A percentile compares a stretch with the other conserved stretches of the same genome.
Conservation (phyloP, 2,888 invertebrate genomes). For the Quadroppia sp. region DNA sequence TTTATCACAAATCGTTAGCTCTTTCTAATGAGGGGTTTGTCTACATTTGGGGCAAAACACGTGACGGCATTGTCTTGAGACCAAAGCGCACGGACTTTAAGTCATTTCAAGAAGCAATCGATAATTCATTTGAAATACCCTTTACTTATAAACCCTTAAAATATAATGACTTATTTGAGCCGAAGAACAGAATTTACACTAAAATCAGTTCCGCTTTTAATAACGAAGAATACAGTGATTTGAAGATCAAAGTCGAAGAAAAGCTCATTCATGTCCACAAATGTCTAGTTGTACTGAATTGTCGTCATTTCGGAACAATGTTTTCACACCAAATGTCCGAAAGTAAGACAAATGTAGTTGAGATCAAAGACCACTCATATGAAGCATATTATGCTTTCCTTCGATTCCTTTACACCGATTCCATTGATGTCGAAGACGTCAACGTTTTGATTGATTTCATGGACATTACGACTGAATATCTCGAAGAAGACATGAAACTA, state of each 20-base stretch:
- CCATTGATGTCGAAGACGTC: not conserved
- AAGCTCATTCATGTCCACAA: conserved; percentile 36
- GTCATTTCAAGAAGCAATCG: conserved; percentile 25
- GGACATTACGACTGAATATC: conserved; percentile 34
- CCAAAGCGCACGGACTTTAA: conserved; percentile 19
- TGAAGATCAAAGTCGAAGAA: conserved; percentile 16
- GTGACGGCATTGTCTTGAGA: not conserved
- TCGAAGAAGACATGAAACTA: conserved; percentile 26
- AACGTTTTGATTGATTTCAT: conserved; percentile 26
- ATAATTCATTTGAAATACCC: not conserved
- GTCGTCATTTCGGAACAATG: conserved; percentile 37
- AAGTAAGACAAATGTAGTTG: conserved; percentile 12
- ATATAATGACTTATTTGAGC: not conserved
- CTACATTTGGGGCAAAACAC: conserved; percentile 34
- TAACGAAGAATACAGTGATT: conserved; percentile 10
- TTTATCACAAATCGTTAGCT: conserved; percentile 16
- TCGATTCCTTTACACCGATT: conserved; percentile 36
- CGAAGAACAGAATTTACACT: not conserved
- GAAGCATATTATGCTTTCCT: conserved; percentile 28
- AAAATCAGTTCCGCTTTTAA: conserved; percentile 10
- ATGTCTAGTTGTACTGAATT: conserved; percentile 12
- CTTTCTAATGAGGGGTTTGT: not conserved
- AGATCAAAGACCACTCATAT: conserved; percentile 35
- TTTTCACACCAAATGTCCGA: conserved; percentile 28
- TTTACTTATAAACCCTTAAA: not conserved